phyloP scores from a whole-genome alignment of 2,888 invertebrate genomes.

The Acanthosoma haemorrhoidale region DNA sequence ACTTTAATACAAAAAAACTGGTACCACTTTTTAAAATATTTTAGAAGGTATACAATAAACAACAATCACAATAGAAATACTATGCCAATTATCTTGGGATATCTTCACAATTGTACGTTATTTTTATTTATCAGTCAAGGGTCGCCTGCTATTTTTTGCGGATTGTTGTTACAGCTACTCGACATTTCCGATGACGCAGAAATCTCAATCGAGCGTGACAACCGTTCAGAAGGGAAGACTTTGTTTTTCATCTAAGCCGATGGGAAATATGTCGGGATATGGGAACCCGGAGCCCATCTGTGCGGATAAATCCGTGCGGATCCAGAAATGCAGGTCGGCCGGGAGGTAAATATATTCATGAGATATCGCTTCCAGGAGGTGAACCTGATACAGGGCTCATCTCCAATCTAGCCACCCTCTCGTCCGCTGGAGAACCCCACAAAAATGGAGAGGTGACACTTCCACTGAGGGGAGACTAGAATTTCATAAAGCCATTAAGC shows the following conservation, averaged over 20 bases:
- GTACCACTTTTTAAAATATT: too few relatives aligned
- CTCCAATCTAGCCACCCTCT: background rate
- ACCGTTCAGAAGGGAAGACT: background rate
- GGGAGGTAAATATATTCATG: constrained; percentile 5
- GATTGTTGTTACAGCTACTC: too few relatives aligned
- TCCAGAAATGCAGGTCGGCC: constrained; percentile 6
- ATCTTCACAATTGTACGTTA: too few relatives aligned
- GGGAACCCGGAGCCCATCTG: constrained; percentile 1
- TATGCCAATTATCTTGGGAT: too few relatives aligned
- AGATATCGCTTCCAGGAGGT: constrained; percentile 2
- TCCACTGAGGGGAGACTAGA: background rate
- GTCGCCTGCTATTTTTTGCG: too few relatives aligned
- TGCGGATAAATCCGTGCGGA: background rate
- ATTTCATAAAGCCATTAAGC: background rate
- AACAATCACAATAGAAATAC: too few relatives aligned
- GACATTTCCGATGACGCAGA: too few relatives aligned
- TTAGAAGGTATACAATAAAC: too few relatives aligned
- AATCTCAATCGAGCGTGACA: background rate
- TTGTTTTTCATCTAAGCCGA: background rate
- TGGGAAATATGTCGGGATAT: constrained; percentile 1
- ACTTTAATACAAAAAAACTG: too few relatives aligned
- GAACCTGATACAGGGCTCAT: constrained; percentile 1
- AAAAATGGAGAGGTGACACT: constrained; percentile 5
- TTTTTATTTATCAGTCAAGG: too few relatives aligned
- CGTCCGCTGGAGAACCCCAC: background rate